Evolutionary conservation across 1,140 invertebrate species (phyloP).

Genomic region (Paraescarpia echinospica): DNA sequence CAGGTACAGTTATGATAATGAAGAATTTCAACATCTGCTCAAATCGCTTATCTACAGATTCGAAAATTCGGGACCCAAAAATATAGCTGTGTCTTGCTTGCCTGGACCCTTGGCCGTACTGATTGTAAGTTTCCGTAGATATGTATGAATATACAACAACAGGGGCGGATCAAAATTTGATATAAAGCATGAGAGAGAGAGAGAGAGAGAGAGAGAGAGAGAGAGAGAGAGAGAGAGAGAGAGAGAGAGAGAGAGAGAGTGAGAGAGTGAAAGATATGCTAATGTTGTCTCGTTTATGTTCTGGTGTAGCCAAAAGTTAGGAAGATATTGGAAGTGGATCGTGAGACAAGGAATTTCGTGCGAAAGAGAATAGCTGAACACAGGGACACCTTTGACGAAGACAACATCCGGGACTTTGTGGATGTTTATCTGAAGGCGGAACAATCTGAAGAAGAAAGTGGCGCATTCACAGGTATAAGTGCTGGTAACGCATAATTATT

Average conservation of each 20-base stretch:
- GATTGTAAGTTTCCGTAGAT: no score
- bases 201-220: no score
- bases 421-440: not conserved
- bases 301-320: no score
- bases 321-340: no score
- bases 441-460: not conserved
- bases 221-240: no score
- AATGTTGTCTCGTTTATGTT: no score
- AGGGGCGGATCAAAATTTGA: no score
- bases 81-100: not conserved
- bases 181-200: no score
- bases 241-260: not conserved
- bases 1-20: not conserved
- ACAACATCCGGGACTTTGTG: not conserved
- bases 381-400: not conserved
- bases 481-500: no score
- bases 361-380: not conserved
- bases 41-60: not conserved
- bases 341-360: no score
- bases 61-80: not conserved
- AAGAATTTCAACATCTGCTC: not conserved
- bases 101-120: not conserved
- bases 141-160: no score
- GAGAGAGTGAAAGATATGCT: no score
- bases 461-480: not conserved